Percentiles rank a stretch among this genome's conserved stretches.
Conservation (phyloP, 1,140 invertebrate species). For the Musca domestica region DNA sequence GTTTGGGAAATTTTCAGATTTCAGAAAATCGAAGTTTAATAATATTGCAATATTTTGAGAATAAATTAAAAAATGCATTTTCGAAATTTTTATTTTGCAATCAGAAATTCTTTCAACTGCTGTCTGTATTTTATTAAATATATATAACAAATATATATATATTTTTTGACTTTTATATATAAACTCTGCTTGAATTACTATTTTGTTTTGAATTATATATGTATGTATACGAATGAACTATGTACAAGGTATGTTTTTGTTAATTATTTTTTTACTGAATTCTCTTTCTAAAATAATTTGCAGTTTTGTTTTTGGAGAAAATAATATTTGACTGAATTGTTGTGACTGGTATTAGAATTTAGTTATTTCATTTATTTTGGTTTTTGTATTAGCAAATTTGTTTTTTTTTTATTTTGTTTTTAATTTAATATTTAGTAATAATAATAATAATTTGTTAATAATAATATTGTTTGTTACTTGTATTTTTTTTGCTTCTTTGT, state of each 20-base stretch:
- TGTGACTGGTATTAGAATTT: not conserved
- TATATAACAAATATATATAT: constrained; percentile 2
- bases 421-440: not conserved
- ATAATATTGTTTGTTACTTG: not conserved
- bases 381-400: constrained; percentile 4
- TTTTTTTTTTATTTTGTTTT: not conserved
- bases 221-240: not conserved
- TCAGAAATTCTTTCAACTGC: no score
- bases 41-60: no score
- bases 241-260: constrained; percentile 33
- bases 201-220: constrained; percentile 7
- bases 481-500: constrained; percentile 5
- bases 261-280: not conserved
- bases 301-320: not conserved
- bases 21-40: no score
- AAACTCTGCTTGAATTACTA: not conserved
- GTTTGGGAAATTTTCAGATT: no score
- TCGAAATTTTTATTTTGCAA: no score
- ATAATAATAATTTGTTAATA: not conserved
- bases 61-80: no score
- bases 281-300: not conserved
- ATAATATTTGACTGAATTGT: constrained; percentile 7
- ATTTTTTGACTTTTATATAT: not conserved
- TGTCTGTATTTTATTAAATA: no score
- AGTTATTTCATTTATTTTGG: not conserved